Percentiles rank a stretch among this genome's conserved stretches.
Conservation (phyloP, 2,113 vertebrate species). For the Colistium nudipinnis region DNA sequence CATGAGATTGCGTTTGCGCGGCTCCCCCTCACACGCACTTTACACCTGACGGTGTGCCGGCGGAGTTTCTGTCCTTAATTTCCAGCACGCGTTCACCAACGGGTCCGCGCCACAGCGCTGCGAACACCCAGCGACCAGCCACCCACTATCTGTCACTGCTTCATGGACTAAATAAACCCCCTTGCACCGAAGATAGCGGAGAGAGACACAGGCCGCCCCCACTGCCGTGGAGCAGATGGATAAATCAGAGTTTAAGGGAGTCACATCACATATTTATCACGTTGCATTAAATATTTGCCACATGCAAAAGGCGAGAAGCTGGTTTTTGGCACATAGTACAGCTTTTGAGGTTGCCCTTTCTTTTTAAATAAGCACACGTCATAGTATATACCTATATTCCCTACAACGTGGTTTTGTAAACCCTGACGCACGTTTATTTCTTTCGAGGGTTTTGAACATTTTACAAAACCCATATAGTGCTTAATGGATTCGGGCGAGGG, state of each 20-base stretch:
- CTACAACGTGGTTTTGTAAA: too few relatives aligned
- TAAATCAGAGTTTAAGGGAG: background rate
- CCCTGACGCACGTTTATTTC: too few relatives aligned
- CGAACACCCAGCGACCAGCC: background rate
- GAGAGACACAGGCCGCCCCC: background rate
- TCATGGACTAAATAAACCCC: background rate
- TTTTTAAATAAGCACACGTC: too few relatives aligned
- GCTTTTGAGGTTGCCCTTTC: too few relatives aligned
- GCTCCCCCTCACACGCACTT: background rate
- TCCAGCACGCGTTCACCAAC: background rate
- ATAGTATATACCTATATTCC: background rate
- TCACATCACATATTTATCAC: background rate
- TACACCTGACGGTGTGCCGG: background rate
- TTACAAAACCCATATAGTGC: background rate
- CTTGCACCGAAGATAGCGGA: background rate
- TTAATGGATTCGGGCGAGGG: constrained; percentile 18
- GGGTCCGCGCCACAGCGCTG: too few relatives aligned
- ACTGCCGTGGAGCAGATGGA: background rate
- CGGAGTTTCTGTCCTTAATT: background rate
- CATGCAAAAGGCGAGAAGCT: background rate
- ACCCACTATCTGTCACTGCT: background rate
- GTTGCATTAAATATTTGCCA: background rate
- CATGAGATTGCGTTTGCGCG: background rate
- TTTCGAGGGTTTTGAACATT: too few relatives aligned
- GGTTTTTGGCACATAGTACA: background rate